Evolutionary conservation across 2,113 vertebrate genomes (phyloP).

Genomic region (Ophiodon elongatus): DNA sequence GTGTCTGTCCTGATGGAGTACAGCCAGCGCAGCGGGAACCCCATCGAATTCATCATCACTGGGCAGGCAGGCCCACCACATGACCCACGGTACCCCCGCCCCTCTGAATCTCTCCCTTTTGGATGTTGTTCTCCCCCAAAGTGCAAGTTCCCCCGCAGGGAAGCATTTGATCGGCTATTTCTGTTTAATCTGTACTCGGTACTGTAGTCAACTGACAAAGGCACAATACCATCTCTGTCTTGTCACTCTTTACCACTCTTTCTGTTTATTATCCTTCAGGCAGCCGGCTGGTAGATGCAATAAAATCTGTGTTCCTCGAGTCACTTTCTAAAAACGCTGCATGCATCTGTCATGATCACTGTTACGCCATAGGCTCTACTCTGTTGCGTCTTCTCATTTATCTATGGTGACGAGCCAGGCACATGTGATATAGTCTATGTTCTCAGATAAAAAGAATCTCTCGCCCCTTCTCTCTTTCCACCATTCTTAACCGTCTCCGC

Average conservation of each 20-base stretch:
- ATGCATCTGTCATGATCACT: slow-evolving; percentile 3
- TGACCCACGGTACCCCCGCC: slow-evolving; percentile 90
- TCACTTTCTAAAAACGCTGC: slow-evolving; percentile 12
- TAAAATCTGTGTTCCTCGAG: slow-evolving; percentile 9
- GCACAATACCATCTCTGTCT: slow-evolving; percentile 44
- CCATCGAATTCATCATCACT: slow-evolving; percentile 92
- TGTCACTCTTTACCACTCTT: neutral
- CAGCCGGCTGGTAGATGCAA: slow-evolving; percentile 3
- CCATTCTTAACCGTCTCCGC: slow-evolving; percentile 1
- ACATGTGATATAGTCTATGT: neutral
- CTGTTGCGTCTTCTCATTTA: neutral
- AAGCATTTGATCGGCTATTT: slow-evolving; percentile 38
- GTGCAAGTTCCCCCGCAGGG: neutral
- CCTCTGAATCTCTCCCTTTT: slow-evolving; percentile 27
- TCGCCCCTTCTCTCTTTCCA: neutral
- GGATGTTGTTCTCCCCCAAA: neutral
- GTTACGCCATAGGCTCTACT: neutral
- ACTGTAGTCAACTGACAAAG: slow-evolving; percentile 61
- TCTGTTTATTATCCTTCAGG: slow-evolving; percentile 17
- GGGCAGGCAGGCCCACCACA: slow-evolving; percentile 95
- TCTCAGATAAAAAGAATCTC: slow-evolving; percentile 1
- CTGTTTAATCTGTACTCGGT: slow-evolving; percentile 13
- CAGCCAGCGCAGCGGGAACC: slow-evolving; percentile 91
- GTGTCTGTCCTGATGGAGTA: slow-evolving; percentile 94
- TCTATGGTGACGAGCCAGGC: neutral